These are phyloP conservation scores for Pteropus rufus DNA, from an alignment of 2,797 vertebrate species.

Conservation along the genomic window DNA sequence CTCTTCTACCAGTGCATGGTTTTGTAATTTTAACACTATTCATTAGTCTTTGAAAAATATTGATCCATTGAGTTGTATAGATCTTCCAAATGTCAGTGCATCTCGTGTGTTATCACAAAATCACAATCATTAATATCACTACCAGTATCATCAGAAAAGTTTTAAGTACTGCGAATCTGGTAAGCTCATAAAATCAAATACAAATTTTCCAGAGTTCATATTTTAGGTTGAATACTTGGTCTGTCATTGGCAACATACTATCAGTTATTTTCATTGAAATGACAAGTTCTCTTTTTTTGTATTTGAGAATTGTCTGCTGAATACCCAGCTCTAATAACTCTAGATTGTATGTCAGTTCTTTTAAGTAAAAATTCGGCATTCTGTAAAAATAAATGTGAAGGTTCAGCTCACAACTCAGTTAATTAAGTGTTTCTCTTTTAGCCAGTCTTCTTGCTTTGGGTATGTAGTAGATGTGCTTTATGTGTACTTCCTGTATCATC, in stretches of 20 bases:
- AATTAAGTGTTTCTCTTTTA: neutral
- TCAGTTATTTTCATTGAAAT: constrained; percentile 42
- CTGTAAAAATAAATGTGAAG: neutral
- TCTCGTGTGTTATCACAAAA: neutral
- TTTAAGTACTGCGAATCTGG: neutral
- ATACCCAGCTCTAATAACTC: neutral
- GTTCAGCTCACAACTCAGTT: neutral
- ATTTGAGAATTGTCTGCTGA: neutral
- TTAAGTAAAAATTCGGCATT: neutral
- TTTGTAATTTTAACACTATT: neutral
- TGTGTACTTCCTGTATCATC: neutral
- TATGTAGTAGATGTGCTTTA: neutral
- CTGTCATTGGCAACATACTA: neutral
- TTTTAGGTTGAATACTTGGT: constrained; percentile 22
- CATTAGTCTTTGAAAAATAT: neutral
- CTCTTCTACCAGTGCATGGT: neutral
- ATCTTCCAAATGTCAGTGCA: neutral
- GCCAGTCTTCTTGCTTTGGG: neutral
- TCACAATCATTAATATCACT: neutral
- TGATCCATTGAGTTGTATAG: neutral
- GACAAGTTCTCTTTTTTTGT: neutral
- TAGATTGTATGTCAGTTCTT: neutral
- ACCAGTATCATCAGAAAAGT: neutral
- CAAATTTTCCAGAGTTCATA: neutral
- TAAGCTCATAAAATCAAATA: neutral